Evolutionary conservation across 2,888 invertebrate genomes (phyloP), one percentile per base, ranked within the genome.

Genomic region (Scrobipalpa costella): DNA sequence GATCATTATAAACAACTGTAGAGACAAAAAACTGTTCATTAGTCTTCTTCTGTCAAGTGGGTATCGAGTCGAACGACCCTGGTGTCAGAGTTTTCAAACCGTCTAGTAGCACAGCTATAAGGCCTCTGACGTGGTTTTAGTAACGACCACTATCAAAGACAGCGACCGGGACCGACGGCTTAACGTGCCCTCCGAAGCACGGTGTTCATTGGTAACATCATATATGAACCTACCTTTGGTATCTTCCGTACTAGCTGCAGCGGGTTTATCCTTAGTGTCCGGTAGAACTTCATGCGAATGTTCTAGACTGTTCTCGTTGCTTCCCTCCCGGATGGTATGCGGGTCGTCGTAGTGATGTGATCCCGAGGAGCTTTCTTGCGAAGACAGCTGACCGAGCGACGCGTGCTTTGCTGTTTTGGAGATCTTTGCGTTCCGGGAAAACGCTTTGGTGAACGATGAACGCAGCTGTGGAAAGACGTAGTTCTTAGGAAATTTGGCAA

Each of bases 381-480:
- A 90, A 72, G 91, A 91, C 74, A 92, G 78, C 71, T 92, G 92
- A 71, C 92, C 90, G 69, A 92, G 86, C 71, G 92, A 92, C 19
- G 92, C 85, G 71, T 92, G 92, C 76, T 92, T 92, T 62, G 92
- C 93, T 60, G 94, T 94, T 92, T 95, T 94, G 70, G 95, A 93
- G 82, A 95, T 95, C 92, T 95, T 95, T 66, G 95, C 95, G 85
- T 95, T 95, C 69, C 97, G 93, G 17, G 97, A 97, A 90, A 99
- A 99, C 19, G 99, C 99, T 90, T 99, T 98, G 73, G 98, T 98
- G 88, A 99, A 98, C 40, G 99, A 99, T 83, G 98, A 98, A 63
- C 99, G 94, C 68, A 99, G 92, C 97, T 94, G 85, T 69, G 21
- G 27, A 59, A 0, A 58, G 0, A 38, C 9, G 27, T n/a, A 27